Evolutionary conservation across 2,113 vertebrate genomes (phyloP), one percentile per base, ranked within the genome.

Genomic region (Pseudopipra pipra): DNA sequence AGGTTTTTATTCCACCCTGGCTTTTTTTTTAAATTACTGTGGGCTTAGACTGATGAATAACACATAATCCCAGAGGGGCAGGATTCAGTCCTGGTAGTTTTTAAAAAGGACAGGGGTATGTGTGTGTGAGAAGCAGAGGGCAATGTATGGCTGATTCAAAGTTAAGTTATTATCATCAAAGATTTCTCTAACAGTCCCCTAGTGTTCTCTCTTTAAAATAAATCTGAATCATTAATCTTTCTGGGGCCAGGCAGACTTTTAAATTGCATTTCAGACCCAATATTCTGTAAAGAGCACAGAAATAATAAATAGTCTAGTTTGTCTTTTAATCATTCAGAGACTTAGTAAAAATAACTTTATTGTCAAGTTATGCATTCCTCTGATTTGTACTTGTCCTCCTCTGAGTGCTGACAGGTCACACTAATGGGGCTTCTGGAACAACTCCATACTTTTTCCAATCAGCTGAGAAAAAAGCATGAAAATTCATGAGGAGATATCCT

Each of bases 351-450:
- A 90, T 78, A 79, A 80, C 81, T 86, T 84, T 71, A 39, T 93
- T 93, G 87, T 94, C 58, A 84, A 77, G 46, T 73, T 70, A 51
- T 55, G 39, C 37, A 24, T 90, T 91, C 73, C 62, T 87, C 28
- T 87, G 75, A 91, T 95, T 95, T 90, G 71, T 71, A 77, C 14
- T 92, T 89, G 14, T 51, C 27, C 43, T 87, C 14, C 47, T 96
- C 83, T 86, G 83, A 91, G 52, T 77, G 33, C 68, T 81, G 70
- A 54, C 58, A 54, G 43, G 71, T 95, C 74, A 62, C 1, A 2
- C 73, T 96, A 97, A 94, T 93, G 93, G 52, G 52, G 27, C 61
- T 90, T 86, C 78, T 97, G 96, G 91, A 97, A 52, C 31, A 92
- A 23, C 28, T 88, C 88, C 96, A 91, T 65, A 18, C 27, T 24